Evolutionary conservation across 2,797 vertebrate genomes (phyloP).

Genomic region (Enoplosus armatus): DNA sequence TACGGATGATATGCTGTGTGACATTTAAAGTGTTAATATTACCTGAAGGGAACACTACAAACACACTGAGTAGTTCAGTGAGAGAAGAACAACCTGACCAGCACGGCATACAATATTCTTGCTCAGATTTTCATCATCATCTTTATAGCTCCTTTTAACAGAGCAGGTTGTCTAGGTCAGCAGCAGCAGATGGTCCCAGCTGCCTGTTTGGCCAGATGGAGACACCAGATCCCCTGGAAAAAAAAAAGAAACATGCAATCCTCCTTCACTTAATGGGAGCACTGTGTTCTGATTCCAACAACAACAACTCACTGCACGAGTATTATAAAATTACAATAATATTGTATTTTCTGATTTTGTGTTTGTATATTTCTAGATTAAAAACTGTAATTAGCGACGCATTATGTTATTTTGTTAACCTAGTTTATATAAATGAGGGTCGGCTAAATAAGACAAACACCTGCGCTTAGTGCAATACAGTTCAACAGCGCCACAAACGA

Average conservation of each 20-base stretch:
- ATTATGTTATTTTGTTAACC: background rate
- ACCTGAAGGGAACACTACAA: too few species aligned
- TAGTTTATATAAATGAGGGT: too few species aligned
- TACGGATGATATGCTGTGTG: too few species aligned
- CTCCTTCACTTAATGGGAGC: background rate
- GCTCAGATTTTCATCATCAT: too few species aligned
- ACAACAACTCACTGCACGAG: background rate
- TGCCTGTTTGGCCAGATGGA: conserved; percentile 45
- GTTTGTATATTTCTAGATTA: background rate
- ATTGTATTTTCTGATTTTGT: background rate
- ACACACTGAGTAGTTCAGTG: too few species aligned
- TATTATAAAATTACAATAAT: background rate
- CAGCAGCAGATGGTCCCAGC: conserved; percentile 50
- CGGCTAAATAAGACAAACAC: too few species aligned
- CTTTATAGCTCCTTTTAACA: background rate
- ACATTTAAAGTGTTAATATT: too few species aligned
- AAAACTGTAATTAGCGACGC: background rate
- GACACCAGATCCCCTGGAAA: conserved; percentile 30
- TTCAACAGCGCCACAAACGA: too few species aligned
- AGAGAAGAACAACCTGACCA: too few species aligned
- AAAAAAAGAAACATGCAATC: background rate
- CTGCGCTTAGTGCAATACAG: too few species aligned
- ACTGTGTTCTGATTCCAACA: background rate
- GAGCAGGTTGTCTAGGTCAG: conserved; percentile 16
- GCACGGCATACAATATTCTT: too few species aligned